Evolutionary conservation across 2,797 vertebrate species (phyloP).

Genomic region (Cygnus olor): DNA sequence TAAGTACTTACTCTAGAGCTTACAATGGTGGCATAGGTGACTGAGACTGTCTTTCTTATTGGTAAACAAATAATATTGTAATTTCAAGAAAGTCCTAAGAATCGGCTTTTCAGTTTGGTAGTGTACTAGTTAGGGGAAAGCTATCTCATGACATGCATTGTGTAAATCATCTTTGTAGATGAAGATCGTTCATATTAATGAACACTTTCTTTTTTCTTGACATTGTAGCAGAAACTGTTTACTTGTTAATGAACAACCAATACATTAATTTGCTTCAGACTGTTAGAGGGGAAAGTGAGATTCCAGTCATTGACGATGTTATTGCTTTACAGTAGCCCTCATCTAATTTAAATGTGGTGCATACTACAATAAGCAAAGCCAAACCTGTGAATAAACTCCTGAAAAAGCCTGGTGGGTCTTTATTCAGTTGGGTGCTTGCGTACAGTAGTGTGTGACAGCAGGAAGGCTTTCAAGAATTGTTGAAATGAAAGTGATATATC

Average conservation of each 20-base stretch:
- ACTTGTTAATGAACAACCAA: constrained; percentile 77
- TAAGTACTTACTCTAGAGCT: constrained; percentile 69
- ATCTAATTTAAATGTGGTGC: constrained; percentile 82
- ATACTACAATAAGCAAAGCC: constrained; percentile 82
- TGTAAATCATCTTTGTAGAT: constrained; percentile 78
- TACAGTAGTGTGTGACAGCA: constrained; percentile 24
- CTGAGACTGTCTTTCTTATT: constrained; percentile 75
- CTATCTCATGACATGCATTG: constrained; percentile 75
- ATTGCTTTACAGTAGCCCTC: constrained; percentile 80
- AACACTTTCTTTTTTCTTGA: constrained; percentile 67
- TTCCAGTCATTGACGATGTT: constrained; percentile 78
- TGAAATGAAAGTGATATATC: constrained; percentile 70
- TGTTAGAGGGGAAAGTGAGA: constrained; percentile 79
- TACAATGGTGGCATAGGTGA: constrained; percentile 74
- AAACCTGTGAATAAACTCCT: constrained; percentile 87
- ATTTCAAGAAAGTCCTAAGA: constrained; percentile 74
- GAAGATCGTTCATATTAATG: constrained; percentile 74
- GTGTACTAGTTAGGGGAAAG: constrained; percentile 76
- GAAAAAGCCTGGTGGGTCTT: constrained; percentile 74
- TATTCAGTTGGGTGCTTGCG: constrained; percentile 64
- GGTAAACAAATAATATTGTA: constrained; percentile 65
- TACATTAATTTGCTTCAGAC: constrained; percentile 81
- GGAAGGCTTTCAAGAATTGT: constrained; percentile 63
- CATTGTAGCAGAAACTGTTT: constrained; percentile 79
- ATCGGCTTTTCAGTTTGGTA: constrained; percentile 78